Percentiles rank a stretch among this genome's conserved stretches.
Conservation (phyloP, 2,113 vertebrate species). For the Erythrocercus mccallii region DNA sequence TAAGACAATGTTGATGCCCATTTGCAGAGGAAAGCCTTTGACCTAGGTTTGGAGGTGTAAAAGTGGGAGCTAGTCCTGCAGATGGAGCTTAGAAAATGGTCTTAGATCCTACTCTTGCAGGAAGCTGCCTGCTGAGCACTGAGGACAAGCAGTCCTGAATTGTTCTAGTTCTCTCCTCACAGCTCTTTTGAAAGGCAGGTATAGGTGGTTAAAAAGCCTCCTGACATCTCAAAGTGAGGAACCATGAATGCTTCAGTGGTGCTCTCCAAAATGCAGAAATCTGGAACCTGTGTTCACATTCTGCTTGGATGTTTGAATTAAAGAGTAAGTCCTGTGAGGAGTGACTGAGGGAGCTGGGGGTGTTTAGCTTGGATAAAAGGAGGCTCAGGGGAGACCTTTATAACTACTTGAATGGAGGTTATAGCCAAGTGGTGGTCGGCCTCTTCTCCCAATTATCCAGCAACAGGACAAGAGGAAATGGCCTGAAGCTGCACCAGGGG, state of each 20-base stretch:
- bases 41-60: background rate
- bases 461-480: background rate
- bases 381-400: background rate
- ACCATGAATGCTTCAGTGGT: background rate
- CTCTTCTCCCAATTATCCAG: background rate
- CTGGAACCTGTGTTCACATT: fast-evolving
- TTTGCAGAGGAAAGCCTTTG: background rate
- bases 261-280: background rate
- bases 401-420: background rate
- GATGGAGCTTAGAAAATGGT: background rate
- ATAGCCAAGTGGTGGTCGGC: fast-evolving
- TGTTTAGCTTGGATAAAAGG: background rate
- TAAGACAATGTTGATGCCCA: background rate
- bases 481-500: background rate
- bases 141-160: background rate
- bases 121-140: background rate
- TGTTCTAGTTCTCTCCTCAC: background rate
- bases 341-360: background rate
- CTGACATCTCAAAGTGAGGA: background rate
- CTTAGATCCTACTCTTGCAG: background rate
- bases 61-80: background rate
- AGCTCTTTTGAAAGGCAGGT: background rate
- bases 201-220: background rate
- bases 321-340: background rate
- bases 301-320: fast-evolving